These are phyloP conservation scores for Passer montanus DNA, from an alignment of 2,113 vertebrate species.

Conservation along the genomic window DNA sequence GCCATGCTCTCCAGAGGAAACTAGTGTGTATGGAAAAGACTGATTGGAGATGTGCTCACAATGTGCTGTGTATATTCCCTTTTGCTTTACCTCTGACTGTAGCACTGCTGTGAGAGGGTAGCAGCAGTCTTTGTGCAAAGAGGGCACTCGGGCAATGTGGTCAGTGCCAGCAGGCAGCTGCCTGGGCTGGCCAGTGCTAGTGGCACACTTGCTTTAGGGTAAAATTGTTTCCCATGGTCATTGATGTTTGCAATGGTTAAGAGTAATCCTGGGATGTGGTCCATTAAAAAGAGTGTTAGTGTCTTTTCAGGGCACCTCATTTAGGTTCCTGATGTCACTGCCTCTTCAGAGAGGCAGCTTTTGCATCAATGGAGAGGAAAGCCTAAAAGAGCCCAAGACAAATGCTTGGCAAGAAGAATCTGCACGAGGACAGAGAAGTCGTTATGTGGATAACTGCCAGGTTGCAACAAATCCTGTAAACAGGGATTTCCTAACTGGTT, in stretches of 20 bases:
- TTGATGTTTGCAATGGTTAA: background rate
- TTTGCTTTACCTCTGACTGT: too few relatives aligned
- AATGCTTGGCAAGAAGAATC: background rate
- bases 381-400: background rate
- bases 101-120: rapidly evolving
- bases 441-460: background rate
- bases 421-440: background rate
- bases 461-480: background rate
- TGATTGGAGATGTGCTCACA: background rate
- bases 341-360: background rate
- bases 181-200: background rate
- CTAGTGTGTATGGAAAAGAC: background rate
- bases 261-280: rapidly evolving
- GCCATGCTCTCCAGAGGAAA: background rate
- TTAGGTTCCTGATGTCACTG: background rate
- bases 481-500: constrained; percentile 36
- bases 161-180: background rate
- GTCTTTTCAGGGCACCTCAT: background rate
- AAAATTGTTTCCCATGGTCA: background rate
- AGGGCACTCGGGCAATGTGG: background rate
- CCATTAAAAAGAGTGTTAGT: background rate
- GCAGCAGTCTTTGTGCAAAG: background rate
- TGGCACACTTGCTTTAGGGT: background rate
- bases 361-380: background rate
- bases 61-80: rapidly evolving